These are phyloP conservation scores for Eueremaeus valkanovi DNA, from an alignment of 2,888 invertebrate genomes.

Conservation along the genomic window DNA sequence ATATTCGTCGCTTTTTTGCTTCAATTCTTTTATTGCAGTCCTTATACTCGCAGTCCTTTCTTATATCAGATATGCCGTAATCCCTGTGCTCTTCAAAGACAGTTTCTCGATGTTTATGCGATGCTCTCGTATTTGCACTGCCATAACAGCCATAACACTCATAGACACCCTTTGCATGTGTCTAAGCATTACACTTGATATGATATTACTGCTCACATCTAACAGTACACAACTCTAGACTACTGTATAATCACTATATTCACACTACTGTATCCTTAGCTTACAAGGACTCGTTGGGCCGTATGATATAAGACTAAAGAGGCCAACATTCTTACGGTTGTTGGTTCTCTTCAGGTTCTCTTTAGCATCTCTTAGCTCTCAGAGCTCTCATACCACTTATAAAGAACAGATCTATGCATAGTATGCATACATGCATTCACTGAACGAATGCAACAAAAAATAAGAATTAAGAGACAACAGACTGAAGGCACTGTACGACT, in stretches of 20 bases:
- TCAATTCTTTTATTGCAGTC: background rate
- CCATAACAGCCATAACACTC: background rate
- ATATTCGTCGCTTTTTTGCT: slow-evolving; percentile 2
- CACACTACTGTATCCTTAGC: background rate
- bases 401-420: slow-evolving; percentile 13
- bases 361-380: background rate
- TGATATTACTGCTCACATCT: background rate
- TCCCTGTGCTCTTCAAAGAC: slow-evolving; percentile 20
- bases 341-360: background rate
- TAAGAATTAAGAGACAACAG: background rate
- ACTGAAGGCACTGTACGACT: background rate
- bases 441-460: background rate
- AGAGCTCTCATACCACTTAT: background rate
- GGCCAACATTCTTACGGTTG: slow-evolving; percentile 27
- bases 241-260: background rate
- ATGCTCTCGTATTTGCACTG: slow-evolving; percentile 21
- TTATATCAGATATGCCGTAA: slow-evolving; percentile 11
- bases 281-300: background rate
- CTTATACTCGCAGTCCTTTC: background rate
- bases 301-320: slow-evolving; percentile 16
- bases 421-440: background rate
- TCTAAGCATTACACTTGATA: slow-evolving; percentile 9
- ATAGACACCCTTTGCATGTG: slow-evolving; percentile 29
- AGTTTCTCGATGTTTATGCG: slow-evolving; percentile 15
- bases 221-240: too few species aligned